A percentile compares a stretch with the other conserved stretches of the same genome.
Conservation (phyloP, 2,888 invertebrate genomes). For the Mylabris sibirica region DNA sequence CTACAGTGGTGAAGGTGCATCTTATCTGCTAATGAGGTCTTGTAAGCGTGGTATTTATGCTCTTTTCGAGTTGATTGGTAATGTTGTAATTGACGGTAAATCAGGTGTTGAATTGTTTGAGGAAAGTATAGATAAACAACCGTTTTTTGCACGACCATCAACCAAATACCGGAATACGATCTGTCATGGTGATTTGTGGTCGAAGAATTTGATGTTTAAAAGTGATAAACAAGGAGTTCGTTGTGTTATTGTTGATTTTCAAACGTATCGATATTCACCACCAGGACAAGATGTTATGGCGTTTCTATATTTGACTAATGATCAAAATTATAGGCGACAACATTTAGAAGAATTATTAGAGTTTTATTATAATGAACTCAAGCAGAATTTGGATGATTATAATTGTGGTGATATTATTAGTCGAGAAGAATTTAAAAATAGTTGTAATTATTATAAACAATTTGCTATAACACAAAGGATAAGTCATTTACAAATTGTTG, state of each 20-base stretch:
- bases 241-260: slow-evolving; percentile 50
- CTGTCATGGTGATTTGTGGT: slow-evolving; percentile 62
- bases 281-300: slow-evolving; percentile 47
- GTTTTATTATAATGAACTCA: slow-evolving; percentile 42
- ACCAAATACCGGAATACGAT: slow-evolving; percentile 57
- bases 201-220: slow-evolving; percentile 61
- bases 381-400: slow-evolving; percentile 31
- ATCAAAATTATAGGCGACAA: slow-evolving; percentile 35
- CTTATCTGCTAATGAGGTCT: slow-evolving; percentile 52
- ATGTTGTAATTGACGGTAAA: slow-evolving; percentile 24
- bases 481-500: slow-evolving; percentile 42
- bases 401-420: slow-evolving; percentile 37
- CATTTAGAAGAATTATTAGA: slow-evolving; percentile 35
- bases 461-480: slow-evolving; percentile 44
- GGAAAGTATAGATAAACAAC: slow-evolving; percentile 32
- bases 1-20: slow-evolving; percentile 52
- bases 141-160: slow-evolving; percentile 53
- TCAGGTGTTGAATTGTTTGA: slow-evolving; percentile 31
- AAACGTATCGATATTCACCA: slow-evolving; percentile 46
- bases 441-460: slow-evolving; percentile 41
- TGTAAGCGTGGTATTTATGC: slow-evolving; percentile 51
- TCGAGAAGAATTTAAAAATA: slow-evolving; percentile 40
- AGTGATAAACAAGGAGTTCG: slow-evolving; percentile 39
- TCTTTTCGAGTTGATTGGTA: slow-evolving; percentile 38
- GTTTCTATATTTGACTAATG: slow-evolving; percentile 44